Percentiles rank a stretch among this genome's conserved stretches.
phyloP scores from a whole-genome alignment of 2,113 vertebrate species.

The Laticauda colubrina region DNA sequence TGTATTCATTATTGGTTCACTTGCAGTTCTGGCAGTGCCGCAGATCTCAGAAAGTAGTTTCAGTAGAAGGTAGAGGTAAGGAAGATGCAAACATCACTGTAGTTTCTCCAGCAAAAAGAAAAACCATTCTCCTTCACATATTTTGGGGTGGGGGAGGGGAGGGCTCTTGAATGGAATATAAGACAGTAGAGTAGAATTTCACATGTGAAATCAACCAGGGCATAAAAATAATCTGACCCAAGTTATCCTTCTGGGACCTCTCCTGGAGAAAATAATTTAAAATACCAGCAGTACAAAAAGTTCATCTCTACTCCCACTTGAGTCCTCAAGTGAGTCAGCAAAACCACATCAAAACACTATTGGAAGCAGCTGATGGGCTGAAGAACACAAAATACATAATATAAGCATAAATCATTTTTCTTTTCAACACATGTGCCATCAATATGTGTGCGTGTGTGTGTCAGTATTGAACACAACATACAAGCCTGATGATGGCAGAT shows the following conservation, averaged over 20 bases:
- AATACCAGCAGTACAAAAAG: conserved; percentile 14
- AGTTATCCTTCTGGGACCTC: background rate
- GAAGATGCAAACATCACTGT: background rate
- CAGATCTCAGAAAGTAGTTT: background rate
- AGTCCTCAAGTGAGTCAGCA: conserved; percentile 24
- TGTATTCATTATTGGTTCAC: background rate
- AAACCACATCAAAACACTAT: conserved; percentile 28
- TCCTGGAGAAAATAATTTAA: conserved; percentile 4
- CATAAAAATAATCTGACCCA: background rate
- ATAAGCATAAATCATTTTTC: conserved; percentile 16
- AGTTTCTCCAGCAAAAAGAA: background rate
- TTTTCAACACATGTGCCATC: background rate
- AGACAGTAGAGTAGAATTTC: background rate
- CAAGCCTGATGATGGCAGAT: too few species aligned
- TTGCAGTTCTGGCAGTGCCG: background rate
- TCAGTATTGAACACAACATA: too few species aligned
- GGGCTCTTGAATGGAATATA: background rate
- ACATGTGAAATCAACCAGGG: conserved; percentile 2
- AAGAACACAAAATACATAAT: background rate
- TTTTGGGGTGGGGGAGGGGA: background rate
- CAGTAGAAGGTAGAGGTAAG: background rate
- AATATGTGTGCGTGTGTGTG: background rate
- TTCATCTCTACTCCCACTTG: conserved; percentile 25
- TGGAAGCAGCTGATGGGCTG: conserved; percentile 17
- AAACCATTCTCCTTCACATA: background rate